Conservation (phyloP, 1,140 invertebrate species). For the Magallana angulata region DNA sequence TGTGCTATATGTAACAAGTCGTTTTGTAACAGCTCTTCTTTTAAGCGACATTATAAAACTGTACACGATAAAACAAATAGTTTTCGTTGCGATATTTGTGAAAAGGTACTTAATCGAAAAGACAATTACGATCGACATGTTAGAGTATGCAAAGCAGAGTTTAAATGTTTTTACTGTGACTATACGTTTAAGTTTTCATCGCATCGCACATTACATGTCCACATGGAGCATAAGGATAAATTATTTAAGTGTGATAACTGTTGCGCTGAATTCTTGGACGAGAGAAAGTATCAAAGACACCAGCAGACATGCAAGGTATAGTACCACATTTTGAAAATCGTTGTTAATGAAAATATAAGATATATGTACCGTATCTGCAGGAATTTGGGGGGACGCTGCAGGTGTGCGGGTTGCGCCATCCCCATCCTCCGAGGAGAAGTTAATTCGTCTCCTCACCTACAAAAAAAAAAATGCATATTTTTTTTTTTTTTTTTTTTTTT, state of each 20-base stretch:
- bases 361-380: too few species aligned
- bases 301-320: too few species aligned
- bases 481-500: not conserved
- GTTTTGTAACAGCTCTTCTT: not conserved
- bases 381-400: too few species aligned
- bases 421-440: too few species aligned
- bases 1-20: not conserved
- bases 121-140: conserved; percentile 15
- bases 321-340: too few species aligned
- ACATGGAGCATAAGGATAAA: too few species aligned
- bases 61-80: not conserved
- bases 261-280: too few species aligned
- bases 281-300: too few species aligned
- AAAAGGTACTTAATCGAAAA: not conserved
- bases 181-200: not conserved
- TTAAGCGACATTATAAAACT: not conserved
- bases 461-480: not conserved
- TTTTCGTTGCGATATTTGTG: not conserved
- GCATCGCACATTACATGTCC: not conserved
- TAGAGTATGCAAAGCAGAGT: not conserved
- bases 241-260: too few species aligned
- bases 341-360: too few species aligned
- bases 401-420: too few species aligned
- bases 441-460: not conserved
- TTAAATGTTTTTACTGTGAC: not conserved